Evolutionary conservation across 1,140 invertebrate species (phyloP).

Genomic region (Lepidurus apus): DNA sequence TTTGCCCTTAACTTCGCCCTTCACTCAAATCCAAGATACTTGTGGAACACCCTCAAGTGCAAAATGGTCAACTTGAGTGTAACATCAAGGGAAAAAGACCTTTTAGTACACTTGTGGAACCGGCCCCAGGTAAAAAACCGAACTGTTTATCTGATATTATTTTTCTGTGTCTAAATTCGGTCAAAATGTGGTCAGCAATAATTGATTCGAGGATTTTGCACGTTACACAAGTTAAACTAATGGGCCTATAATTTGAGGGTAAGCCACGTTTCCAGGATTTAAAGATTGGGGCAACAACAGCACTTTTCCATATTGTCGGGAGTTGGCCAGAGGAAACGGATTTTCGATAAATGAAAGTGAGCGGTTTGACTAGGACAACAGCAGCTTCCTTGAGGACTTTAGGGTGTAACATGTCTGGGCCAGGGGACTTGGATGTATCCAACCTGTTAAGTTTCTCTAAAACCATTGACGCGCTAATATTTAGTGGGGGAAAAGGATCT

Average conservation of each 20-base stretch:
- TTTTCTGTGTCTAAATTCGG: not conserved
- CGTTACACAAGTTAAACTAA: not conserved
- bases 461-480: not conserved
- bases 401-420: constrained; percentile 23
- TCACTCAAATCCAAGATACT: no score
- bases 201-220: not conserved
- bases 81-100: no score
- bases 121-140: not conserved
- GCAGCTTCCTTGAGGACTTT: constrained; percentile 26
- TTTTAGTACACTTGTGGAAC: no score
- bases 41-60: no score
- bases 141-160: not conserved
- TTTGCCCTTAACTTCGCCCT: no score
- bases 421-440: constrained; percentile 11
- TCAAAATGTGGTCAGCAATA: not conserved
- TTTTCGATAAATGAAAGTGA: constrained; percentile 6
- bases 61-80: no score
- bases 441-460: constrained; percentile 13
- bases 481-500: constrained; percentile 12
- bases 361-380: constrained; percentile 4
- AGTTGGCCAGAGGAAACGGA: not conserved
- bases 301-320: not conserved
- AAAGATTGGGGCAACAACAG: not conserved
- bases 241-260: not conserved
- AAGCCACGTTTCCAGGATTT: not conserved